phyloP scores from a whole-genome alignment of 2,113 vertebrate genomes.

The Syngnathoides biaculeatus region DNA sequence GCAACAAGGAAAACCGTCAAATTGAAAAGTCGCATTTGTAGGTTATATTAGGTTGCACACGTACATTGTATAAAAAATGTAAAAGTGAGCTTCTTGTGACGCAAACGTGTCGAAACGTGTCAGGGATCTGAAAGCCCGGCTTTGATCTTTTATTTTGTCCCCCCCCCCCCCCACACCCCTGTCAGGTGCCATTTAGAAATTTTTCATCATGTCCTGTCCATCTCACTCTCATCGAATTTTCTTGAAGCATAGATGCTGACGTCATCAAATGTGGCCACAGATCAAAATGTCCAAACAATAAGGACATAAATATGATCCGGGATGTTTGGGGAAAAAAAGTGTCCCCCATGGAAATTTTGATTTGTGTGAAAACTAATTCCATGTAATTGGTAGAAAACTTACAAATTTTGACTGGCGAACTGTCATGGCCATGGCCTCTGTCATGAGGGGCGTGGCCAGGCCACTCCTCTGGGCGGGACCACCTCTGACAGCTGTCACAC shows the following conservation, averaged over 20 bases:
- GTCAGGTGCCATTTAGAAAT: neutral
- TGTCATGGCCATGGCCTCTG: no score
- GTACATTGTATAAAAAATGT: neutral
- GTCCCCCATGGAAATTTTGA: constrained; percentile 8
- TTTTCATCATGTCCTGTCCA: neutral
- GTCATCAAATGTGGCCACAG: constrained; percentile 64
- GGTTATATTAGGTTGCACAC: neutral
- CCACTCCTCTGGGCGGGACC: no score
- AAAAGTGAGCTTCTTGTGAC: constrained; percentile 27
- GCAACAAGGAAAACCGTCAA: constrained; percentile 11
- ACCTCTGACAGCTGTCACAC: no score
- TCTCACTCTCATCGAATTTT: neutral
- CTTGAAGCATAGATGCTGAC: constrained; percentile 40
- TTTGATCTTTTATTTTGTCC: constrained; percentile 38
- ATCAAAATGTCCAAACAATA: constrained; percentile 66
- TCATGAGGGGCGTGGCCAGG: no score
- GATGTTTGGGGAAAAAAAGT: no score
- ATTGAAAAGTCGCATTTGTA: constrained; percentile 31
- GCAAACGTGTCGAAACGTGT: constrained; percentile 36
- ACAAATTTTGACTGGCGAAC: neutral
- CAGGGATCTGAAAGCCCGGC: constrained; percentile 35
- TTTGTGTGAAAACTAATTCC: constrained; percentile 29
- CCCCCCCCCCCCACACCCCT: neutral
- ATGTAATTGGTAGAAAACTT: no score
- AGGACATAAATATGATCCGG: constrained; percentile 45